A percentile compares a stretch with the other conserved stretches of the same genome.
phyloP scores from a whole-genome alignment of 1,140 invertebrate species.

The Agraylea sexmaculata region DNA sequence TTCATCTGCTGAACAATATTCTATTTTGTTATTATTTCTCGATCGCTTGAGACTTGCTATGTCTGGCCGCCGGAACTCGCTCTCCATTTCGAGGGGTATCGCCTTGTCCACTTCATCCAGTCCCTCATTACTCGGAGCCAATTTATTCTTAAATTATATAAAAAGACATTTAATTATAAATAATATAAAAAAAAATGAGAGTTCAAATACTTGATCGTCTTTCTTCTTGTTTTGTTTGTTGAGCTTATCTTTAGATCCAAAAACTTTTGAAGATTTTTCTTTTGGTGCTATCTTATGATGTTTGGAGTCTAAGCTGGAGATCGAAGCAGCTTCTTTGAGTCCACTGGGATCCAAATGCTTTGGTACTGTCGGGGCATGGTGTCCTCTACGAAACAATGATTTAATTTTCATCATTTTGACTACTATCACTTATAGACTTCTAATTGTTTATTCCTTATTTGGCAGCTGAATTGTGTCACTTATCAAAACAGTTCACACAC shows the following conservation, averaged over 20 bases:
- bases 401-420: constrained; percentile 69
- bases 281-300: constrained; percentile 43
- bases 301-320: constrained; percentile 41
- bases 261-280: constrained; percentile 35
- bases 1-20: constrained; percentile 16
- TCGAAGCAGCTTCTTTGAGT: constrained; percentile 37
- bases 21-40: constrained; percentile 17
- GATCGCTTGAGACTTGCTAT: constrained; percentile 13
- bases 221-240: constrained; percentile 36
- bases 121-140: constrained; percentile 16
- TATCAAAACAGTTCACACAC: no score
- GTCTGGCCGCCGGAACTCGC: constrained; percentile 6
- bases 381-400: constrained; percentile 67
- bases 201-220: constrained; percentile 21
- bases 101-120: constrained; percentile 14
- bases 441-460: not conserved
- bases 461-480: no score
- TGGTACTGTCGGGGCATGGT: constrained; percentile 37
- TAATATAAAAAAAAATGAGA: no score
- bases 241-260: constrained; percentile 39
- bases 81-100: constrained; percentile 9
- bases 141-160: no score
- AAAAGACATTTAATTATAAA: no score
- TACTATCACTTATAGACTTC: no score
- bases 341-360: constrained; percentile 26